phyloP scores from a whole-genome alignment of 2,888 invertebrate species.

The Sinotaia quadrata region DNA sequence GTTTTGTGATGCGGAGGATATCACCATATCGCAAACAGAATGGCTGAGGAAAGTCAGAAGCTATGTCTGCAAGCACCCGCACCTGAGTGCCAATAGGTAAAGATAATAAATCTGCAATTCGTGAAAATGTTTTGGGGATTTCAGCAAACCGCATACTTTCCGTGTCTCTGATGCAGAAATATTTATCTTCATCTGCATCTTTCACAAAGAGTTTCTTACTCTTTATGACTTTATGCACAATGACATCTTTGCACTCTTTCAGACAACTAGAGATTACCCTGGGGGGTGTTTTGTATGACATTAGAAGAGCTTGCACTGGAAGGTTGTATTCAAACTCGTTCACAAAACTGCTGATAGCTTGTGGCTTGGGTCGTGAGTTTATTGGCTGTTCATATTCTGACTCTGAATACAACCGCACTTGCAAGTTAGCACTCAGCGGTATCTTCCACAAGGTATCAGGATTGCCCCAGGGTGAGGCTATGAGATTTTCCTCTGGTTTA shows the following conservation, averaged over 20 bases:
- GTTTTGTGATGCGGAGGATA: conserved; percentile 47
- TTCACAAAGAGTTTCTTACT: conserved; percentile 49
- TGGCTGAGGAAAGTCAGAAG: conserved; percentile 57
- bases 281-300: conserved; percentile 47
- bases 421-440: conserved; percentile 45
- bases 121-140: conserved; percentile 46
- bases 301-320: conserved; percentile 49
- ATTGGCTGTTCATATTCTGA: conserved; percentile 43
- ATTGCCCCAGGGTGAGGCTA: conserved; percentile 49
- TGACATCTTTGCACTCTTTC: conserved; percentile 46
- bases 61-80: conserved; percentile 54
- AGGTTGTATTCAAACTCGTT: conserved; percentile 48
- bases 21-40: conserved; percentile 55
- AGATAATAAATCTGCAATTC: conserved; percentile 45
- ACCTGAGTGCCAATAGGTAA: conserved; percentile 42
- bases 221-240: conserved; percentile 49
- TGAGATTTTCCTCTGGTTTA: conserved; percentile 50
- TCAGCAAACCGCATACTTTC: conserved; percentile 50
- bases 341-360: conserved; percentile 42
- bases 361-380: conserved; percentile 15
- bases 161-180: conserved; percentile 47
- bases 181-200: conserved; percentile 41
- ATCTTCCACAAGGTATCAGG: conserved; percentile 50
- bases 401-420: conserved; percentile 31
- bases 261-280: conserved; percentile 43